Base-by-base conservation (phyloP, 2,888 invertebrate species). In the Ophion obscuratus region DNA sequence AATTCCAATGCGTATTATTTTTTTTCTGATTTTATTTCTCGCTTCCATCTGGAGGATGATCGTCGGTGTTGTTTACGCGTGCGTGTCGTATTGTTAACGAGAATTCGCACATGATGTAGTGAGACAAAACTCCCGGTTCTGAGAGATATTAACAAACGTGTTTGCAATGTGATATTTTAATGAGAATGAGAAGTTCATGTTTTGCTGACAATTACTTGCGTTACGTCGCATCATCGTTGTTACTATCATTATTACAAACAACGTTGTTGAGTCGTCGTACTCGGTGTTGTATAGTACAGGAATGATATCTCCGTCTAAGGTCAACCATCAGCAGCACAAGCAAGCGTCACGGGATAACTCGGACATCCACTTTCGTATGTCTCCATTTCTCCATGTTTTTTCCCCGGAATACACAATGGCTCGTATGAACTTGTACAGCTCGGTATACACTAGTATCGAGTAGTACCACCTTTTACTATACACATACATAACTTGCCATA, bases 231-330 rank as follows among this genome's bases (percentile, higher is more conserved):
- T 81, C 24, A 47, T 85, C 88, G 88, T 81, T 44, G 44, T 83
- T 70, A 20, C 57, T 64, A 57, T 53, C 67, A 57, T 78, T 40
- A 36, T 83, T 83, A 61, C 64, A 44, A 84, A 81, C 75, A 77
- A 82, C 78, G 82, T 86, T 70, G 81, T 83, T 79, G 83, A 81
- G 73, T 80, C 71, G 86, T 89, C 78, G 87, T 83, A 88, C 87
- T 89, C 89, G 83, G 90, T 89, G 89, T 91, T 90, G 90, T 86
- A 91, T 91, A 87, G 91, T 90, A 87, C 92, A 94, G 94, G 94
- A 92, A 94, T 94, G 94, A 93, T 94, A 93, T 94, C 94, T 88
- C 94, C 94, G 90, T 93, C 94, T 89, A 94, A 94, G 89, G 91
- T 91, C 87, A 92, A 93, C 88, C 91, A 92, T 88, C 92, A 92